Evolutionary conservation across 2,113 vertebrate genomes (phyloP), one percentile per base, ranked within the genome.

Genomic region (Chitala chitala): DNA sequence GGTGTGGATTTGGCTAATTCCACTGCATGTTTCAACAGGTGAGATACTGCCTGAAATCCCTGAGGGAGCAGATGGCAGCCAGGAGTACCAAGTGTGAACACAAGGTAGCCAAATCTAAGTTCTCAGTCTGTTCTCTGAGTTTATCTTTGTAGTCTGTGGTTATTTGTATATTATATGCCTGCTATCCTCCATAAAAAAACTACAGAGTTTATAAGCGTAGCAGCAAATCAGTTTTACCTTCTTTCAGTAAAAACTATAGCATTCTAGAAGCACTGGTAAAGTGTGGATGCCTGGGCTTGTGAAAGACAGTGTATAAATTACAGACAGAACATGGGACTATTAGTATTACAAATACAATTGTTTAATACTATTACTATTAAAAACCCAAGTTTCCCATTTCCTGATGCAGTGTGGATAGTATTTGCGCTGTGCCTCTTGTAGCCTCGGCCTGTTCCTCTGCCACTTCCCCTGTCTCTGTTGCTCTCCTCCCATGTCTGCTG

Each of bases 21-120:
- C n/a, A n/a, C n/a, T 55, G n/a, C 22, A 6, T 55, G 4, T 58
- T 20, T 56, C 53, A 3, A 7, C 46, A 92, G 89, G 90, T 91
- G 73, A 84, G 90, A 55, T 91, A 91, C 80, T 91, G 89, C 81
- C 82, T 92, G 81, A 91, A 90, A 82, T 83, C 83, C 31, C 82
- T 92, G 72, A 84, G 90, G 38, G 82, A 90, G 77, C 90, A 91
- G 85, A 92, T 92, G 90, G 90, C 87, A 5, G 84, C 88, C 70
- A 86, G 90, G 72, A 83, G 90, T 71, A 87, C 84, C 69, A 85
- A 81, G 72, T 84, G 84, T 83, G 88, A 89, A 81, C 22, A 71
- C 22, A 31, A 55, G 38, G 33, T 66, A 64, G 3, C 10, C 8
- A 24, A 20, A 17, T 15, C 15, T 13, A 22, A 17, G 22, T 2